Conservation (phyloP, 2,888 invertebrate species). For the Petrophora chlorosata region DNA sequence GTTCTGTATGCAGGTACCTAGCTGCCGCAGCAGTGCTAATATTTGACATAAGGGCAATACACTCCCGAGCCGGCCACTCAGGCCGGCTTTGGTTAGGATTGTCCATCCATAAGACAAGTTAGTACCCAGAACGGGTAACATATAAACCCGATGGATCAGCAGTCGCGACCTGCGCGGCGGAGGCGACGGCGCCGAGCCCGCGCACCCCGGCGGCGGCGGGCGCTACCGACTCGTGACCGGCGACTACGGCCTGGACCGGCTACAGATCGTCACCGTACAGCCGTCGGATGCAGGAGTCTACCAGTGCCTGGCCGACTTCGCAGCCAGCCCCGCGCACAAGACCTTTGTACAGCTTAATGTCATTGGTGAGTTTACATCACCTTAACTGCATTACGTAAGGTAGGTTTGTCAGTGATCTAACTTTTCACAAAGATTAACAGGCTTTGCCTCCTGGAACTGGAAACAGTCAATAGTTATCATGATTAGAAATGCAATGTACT, state of each 20-base stretch:
- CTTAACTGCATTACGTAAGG: background rate
- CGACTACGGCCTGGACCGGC: conserved; percentile 51
- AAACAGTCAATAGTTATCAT: no score
- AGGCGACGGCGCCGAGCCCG: conserved; percentile 32
- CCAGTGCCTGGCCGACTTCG: conserved; percentile 70
- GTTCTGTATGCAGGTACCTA: no score
- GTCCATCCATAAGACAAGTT: no score
- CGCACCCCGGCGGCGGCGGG: conserved; percentile 42
- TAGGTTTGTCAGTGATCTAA: no score
- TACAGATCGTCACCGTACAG: conserved; percentile 57
- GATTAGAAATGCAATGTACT: no score
- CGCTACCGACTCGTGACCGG: conserved; percentile 60
- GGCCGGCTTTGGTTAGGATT: no score
- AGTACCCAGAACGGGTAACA: background rate
- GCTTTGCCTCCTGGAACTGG: no score
- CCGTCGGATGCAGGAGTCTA: conserved; percentile 67
- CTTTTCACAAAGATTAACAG: no score
- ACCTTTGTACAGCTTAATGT: conserved; percentile 63
- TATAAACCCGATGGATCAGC: conserved; percentile 53
- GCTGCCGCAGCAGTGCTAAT: no score
- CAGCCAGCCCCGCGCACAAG: conserved; percentile 64
- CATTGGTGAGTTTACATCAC: conserved; percentile 60
- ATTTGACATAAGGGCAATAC: no score
- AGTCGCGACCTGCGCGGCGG: conserved; percentile 71
- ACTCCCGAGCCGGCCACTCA: no score